These are phyloP conservation scores for Mastacembelus armatus DNA, from an alignment of 2,797 vertebrate genomes.

Conservation along the genomic window DNA sequence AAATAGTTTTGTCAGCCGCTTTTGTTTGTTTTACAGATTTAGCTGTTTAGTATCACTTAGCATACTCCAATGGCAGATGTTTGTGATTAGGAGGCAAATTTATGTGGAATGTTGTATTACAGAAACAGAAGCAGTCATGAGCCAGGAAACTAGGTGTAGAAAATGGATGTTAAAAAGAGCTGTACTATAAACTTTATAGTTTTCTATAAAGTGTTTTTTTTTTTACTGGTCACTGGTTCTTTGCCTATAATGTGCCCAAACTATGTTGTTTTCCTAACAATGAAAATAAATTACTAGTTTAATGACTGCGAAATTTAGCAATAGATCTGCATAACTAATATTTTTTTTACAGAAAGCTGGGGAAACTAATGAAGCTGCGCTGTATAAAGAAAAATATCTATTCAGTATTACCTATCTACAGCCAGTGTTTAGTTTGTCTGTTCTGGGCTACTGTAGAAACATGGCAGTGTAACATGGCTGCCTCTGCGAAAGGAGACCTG, in stretches of 20 bases:
- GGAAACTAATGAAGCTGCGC: too few species aligned
- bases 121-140: constrained; percentile 82
- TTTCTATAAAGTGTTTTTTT: constrained; percentile 8
- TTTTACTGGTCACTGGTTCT: constrained; percentile 4
- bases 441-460: too few species aligned
- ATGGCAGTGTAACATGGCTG: too few species aligned
- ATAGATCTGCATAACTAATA: background rate
- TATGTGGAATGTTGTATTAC: constrained; percentile 86
- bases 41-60: constrained; percentile 78
- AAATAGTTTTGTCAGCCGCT: constrained; percentile 70
- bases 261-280: background rate
- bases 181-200: background rate
- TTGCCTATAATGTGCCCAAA: background rate
- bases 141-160: constrained; percentile 81
- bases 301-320: background rate
- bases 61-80: constrained; percentile 87
- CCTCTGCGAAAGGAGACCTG: too few species aligned
- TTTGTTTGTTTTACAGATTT: constrained; percentile 78
- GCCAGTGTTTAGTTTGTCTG: too few species aligned
- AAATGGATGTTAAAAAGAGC: constrained; percentile 59
- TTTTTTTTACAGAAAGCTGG: too few species aligned
- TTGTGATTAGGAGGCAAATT: constrained; percentile 88
- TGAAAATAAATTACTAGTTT: background rate
- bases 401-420: too few species aligned
- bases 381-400: too few species aligned